Evolutionary conservation across 2,797 vertebrate genomes (phyloP).

Genomic region (Mormyrops attenuatus): DNA sequence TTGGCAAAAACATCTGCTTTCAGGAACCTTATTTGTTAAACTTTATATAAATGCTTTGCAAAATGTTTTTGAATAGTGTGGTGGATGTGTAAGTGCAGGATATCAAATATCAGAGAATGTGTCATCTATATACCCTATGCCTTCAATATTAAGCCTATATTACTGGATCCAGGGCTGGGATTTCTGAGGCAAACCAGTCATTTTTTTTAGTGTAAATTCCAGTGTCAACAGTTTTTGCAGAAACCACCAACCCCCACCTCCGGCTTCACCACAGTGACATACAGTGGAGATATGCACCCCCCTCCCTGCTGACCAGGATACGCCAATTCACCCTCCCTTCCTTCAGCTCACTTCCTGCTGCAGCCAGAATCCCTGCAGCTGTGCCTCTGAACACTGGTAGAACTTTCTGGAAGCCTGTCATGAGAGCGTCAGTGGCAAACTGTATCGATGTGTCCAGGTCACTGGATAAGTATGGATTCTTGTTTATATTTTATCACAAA

Average conservation of each 20-base stretch:
- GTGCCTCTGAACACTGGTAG: background rate
- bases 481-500: background rate
- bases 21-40: background rate
- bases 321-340: constrained; percentile 24
- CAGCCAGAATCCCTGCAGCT: constrained; percentile 17
- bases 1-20: background rate
- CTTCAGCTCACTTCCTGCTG: constrained; percentile 32
- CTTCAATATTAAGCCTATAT: background rate
- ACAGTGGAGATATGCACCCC: constrained; percentile 28
- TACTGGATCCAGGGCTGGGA: background rate
- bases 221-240: background rate
- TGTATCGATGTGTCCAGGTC: background rate
- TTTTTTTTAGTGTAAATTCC: constrained; percentile 1
- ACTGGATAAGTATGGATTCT: background rate
- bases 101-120: background rate
- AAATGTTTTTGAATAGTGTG: background rate
- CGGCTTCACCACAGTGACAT: constrained; percentile 12
- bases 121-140: background rate
- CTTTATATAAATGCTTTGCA: background rate
- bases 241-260: background rate
- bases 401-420: background rate
- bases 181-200: background rate
- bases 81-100: background rate
- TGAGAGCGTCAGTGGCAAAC: background rate
- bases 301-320: constrained; percentile 29